Evolutionary conservation across 2,888 invertebrate species (phyloP), one percentile per base, ranked within the genome.

Genomic region (Netelia virgata): DNA sequence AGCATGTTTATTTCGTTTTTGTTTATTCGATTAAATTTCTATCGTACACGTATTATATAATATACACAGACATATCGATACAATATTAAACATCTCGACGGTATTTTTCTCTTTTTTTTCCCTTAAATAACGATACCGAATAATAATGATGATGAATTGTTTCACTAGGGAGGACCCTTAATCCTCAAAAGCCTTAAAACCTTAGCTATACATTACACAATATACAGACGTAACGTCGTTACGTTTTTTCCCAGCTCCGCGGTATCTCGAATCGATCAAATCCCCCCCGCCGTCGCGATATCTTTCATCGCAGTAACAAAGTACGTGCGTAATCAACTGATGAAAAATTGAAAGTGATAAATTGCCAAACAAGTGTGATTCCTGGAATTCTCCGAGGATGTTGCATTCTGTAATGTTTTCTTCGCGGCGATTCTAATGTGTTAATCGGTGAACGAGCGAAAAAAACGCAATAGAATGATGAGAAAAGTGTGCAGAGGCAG

Each of bases 61-160:
- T 83, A 76, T 83, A 84, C 85, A 87, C 83, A 85, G 84, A 87
- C 80, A 83, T 85, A 85, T 86, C 85, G 83, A 83, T 85, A 85
- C 85, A 86, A 83, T 85, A 83, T 83, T 77, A 81, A 81, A 86
- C 84, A 83, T 84, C 82, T 84, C 83, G 78, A 84, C 75, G 53
- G 68, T 66, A 75, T 16, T 36, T 47, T 53, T 50, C 36, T 36
- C 28, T 75, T 23, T 64, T 36, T 41, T 73, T 43, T 18, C 8
- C 6, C 9, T 36, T 36, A 36, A 36, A 36, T 57, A 57, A 43
- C 36, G 9, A 61, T 75, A 55, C 47, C 69, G 53, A 69, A 68
- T 81, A 20, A 61, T 50, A n/a, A 57, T 61, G 14, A 61, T 47
- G 14, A 43, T 50, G 18, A 50, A 64, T 64, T 43, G 55, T 41